Conservation (phyloP, 1,140 invertebrate genomes). For the Augochlora pura region DNA sequence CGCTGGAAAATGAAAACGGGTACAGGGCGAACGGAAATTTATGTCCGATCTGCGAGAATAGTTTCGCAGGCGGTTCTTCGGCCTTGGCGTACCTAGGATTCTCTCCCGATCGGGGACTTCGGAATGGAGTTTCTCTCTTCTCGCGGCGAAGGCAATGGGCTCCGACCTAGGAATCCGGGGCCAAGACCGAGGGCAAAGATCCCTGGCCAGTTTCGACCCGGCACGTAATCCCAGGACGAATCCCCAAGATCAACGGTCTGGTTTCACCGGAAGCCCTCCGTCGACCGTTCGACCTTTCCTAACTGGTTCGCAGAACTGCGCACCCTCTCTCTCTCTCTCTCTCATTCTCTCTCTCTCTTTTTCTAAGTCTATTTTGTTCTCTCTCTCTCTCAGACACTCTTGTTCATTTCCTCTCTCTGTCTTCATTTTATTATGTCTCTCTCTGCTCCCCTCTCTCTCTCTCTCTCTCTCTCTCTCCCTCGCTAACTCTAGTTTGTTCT, state of each 20-base stretch:
- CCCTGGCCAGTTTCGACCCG: conserved; percentile 57
- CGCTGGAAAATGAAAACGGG: conserved; percentile 16
- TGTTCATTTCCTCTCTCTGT: too few relatives aligned
- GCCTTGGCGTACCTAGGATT: background rate
- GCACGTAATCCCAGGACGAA: conserved; percentile 59
- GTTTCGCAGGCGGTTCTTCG: background rate
- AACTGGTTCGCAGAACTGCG: conserved; percentile 3
- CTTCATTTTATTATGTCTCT: too few relatives aligned
- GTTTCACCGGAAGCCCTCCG: conserved; percentile 38
- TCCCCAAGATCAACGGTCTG: conserved; percentile 59
- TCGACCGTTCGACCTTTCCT: conserved; percentile 39
- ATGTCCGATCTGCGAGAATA: conserved; percentile 5
- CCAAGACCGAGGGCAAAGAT: conserved; percentile 47
- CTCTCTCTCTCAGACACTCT: too few relatives aligned
- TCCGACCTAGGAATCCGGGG: conserved; percentile 56
- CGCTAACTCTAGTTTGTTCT: too few relatives aligned
- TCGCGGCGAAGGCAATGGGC: conserved; percentile 46
- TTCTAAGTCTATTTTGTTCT: too few relatives aligned
- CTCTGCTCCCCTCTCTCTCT: too few relatives aligned
- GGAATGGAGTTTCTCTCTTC: conserved; percentile 29
- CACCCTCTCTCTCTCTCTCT: too few relatives aligned
- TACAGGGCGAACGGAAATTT: conserved; percentile 13
- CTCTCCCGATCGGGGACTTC: conserved; percentile 19
- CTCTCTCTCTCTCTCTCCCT: too few relatives aligned
- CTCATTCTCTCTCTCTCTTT: too few relatives aligned